Evolutionary conservation across 2,797 vertebrate genomes (phyloP), one percentile per base, ranked within the genome.

Genomic region (Danio aesculapii): DNA sequence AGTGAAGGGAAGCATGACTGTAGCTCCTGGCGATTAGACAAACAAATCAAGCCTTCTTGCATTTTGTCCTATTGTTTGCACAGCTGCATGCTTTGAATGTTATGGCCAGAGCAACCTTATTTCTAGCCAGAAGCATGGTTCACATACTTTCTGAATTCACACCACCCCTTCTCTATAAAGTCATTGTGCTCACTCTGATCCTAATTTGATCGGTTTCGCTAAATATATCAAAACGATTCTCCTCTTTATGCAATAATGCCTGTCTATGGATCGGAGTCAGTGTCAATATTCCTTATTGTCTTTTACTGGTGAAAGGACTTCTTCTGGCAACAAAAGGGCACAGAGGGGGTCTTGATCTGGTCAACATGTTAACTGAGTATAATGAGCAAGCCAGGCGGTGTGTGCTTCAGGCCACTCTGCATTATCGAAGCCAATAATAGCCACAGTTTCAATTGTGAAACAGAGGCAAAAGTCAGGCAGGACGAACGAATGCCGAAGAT

Each of bases 271-370:
- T 75, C 77, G 0, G 11, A 49, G 49, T 69, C 69, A 57, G 57
- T 67, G 79, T 78, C 79, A 81, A 83, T 76, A 52, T 81, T 58
- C 47, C 82, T 83, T 49, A 41, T 87, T 50, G 78, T 76, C 68
- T 70, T 84, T 83, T 71, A 84, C 81, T 71, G 87, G 81, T 64
- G 84, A 76, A 80, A 85, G 5, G 61, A 86, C 75, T 84, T 69
- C 57, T 81, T 73, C 86, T 85, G 82, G 70, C 84, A 83, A 84
- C 61, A 85, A 84, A 61, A 77, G 52, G 74, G 73, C 78, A 87
- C 81, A 83, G 86, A 87, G 80, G 59, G 50, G 30, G 64, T 83
- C 84, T 90, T 91, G 75, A 83, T 88, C 75, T 90, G 85, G 84
- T 89, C 86, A 88, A 72, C 39, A 53, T 87, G 81, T 81, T 86